phyloP scores from a whole-genome alignment of 2,797 vertebrate species.

The Gouania willdenowi region DNA sequence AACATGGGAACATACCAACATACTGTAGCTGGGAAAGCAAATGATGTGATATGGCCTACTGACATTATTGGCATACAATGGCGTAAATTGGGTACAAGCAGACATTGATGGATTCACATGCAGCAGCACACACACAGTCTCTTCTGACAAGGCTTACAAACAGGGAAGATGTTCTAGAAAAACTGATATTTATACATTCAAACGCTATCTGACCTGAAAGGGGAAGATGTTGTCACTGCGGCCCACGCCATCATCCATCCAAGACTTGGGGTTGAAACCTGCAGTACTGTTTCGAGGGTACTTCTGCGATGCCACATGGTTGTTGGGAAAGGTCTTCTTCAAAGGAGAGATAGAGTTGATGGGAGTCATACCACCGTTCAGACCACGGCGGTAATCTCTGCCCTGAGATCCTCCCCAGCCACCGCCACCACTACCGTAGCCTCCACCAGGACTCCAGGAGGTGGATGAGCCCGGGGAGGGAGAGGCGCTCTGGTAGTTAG shows the following conservation, averaged over 20 bases:
- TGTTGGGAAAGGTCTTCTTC: conserved; percentile 99
- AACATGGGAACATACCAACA: conserved; percentile 38
- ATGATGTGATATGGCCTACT: too few species aligned
- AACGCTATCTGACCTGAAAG: conserved; percentile 86
- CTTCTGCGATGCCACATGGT: conserved; percentile 96
- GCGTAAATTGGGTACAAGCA: too few species aligned
- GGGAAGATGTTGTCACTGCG: conserved; percentile 97
- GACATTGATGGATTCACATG: too few species aligned
- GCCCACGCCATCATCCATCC: conserved; percentile 95
- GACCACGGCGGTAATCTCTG: conserved; percentile 92
- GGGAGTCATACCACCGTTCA: conserved; percentile 94
- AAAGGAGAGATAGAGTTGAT: conserved; percentile 98
- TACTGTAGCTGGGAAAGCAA: too few species aligned
- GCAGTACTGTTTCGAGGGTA: conserved; percentile 90
- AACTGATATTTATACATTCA: not conserved
- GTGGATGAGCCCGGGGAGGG: conserved; percentile 88
- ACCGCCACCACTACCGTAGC: conserved; percentile 85
- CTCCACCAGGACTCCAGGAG: conserved; percentile 95
- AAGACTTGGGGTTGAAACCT: conserved; percentile 95
- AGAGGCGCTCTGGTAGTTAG: conserved; percentile 96
- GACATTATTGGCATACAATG: too few species aligned
- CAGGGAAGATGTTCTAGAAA: not conserved
- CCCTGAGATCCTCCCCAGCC: conserved; percentile 95
- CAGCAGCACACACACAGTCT: not conserved
- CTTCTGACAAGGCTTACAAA: not conserved